These are phyloP conservation scores for Labia minor DNA, from an alignment of 2,888 invertebrate species.

Conservation along the genomic window DNA sequence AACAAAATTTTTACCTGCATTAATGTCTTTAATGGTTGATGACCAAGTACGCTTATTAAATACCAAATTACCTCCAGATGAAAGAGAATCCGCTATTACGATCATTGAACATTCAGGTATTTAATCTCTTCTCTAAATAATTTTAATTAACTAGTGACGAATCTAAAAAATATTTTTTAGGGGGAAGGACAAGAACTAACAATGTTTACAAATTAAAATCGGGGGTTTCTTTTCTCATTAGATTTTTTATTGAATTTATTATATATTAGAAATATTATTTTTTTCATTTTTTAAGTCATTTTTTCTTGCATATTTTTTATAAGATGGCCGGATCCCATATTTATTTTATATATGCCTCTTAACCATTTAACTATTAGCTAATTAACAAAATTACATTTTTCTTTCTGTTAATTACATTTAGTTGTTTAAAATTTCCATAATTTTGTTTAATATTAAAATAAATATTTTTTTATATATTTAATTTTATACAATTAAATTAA, in stretches of 20 bases:
- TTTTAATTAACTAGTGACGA: background rate
- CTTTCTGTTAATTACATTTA: no score
- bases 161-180: conserved; percentile 3
- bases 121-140: background rate
- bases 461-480: no score
- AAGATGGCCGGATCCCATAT: no score
- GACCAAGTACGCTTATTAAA: conserved; percentile 53
- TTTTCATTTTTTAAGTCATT: background rate
- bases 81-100: conserved; percentile 83
- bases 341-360: no score
- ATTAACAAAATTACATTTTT: no score
- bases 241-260: no score
- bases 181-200: background rate
- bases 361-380: no score
- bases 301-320: conserved; percentile 14
- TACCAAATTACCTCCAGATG: conserved; percentile 81
- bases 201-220: background rate
- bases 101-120: conserved; percentile 75
- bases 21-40: conserved; percentile 83
- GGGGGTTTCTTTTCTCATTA: no score
- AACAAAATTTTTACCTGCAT: conserved; percentile 84
- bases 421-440: no score
- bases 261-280: background rate
- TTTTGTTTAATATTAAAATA: no score
- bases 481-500: no score